Evolutionary conservation across 1,140 invertebrate genomes (phyloP), one percentile per base, ranked within the genome.

Genomic region (Eciton burchellii): DNA sequence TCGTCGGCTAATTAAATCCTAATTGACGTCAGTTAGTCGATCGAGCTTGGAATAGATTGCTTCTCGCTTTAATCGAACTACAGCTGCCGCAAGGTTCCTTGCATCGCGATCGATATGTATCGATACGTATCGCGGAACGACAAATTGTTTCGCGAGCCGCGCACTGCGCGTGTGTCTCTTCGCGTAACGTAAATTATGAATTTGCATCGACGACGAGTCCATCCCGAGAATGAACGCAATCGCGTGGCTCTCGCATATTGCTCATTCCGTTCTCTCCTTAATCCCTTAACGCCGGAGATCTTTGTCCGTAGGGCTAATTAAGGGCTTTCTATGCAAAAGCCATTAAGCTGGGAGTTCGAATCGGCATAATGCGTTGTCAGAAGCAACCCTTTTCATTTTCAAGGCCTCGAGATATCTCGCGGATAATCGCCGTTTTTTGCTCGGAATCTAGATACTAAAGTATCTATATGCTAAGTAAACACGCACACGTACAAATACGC

Each of bases 121-220:
- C 35, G 49, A 11, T 29, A 21, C 60, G 73, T n/a, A n/a, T n/a
- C n/a, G 19, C 74, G 45, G 11, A 16, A 52, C 16, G 54, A 21
- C 68, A 79, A 79, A 45, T 70, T 79, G 74, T 68, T 79, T 79
- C 63, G 35, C 74, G 63, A 56, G 68, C 68, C 74, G 49, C 68
- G 68, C 68, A 57, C 49, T n/a, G 21, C 35, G 62, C 49, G 49
- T 68, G 19, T 79, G 21, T 70, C 56, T 49, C 74, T 79, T 79
- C 56, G 63, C 35, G 35, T 35, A 35, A 35, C 63, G 49, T 79
- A 79, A 79, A 79, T 79, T 63, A 79, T 79, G 68, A 68, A 79
- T 79, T 79, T 79, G 68, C 68, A 63, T 79, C 35, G 63, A 70
- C 74, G 68, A 49, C 52, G 68, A 79, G 68, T 49, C 68, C 68